Evolutionary conservation across 2,888 invertebrate species (phyloP).

Genomic region (Noctua fimbriata): DNA sequence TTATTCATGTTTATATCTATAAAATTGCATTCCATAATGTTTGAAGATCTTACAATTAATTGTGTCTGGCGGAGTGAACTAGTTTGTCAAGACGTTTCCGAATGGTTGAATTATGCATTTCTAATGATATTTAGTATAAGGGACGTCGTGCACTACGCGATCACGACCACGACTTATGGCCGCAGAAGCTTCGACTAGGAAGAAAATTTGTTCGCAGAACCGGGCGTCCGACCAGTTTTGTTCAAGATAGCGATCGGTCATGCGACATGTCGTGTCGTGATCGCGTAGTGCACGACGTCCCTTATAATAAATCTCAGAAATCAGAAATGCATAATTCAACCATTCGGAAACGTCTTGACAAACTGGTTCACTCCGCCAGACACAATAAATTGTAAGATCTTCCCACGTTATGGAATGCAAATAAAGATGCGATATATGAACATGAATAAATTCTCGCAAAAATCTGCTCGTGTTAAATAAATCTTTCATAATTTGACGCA

Average conservation of each 20-base stretch:
- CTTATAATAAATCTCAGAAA: not conserved
- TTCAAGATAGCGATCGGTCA: not conserved
- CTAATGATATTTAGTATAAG: too few species aligned
- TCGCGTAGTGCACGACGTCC: not conserved
- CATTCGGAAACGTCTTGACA: not conserved
- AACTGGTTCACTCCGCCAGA: not conserved
- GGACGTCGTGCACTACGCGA: not conserved
- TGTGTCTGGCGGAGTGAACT: not conserved
- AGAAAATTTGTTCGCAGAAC: not conserved
- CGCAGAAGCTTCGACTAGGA: not conserved
- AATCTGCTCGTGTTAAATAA: not conserved
- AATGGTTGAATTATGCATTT: not conserved
- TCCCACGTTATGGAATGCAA: not conserved
- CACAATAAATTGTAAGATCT: not conserved
- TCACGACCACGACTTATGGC: not conserved
- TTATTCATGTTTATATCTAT: not conserved
- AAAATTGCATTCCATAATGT: too few species aligned
- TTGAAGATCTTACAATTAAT: not conserved
- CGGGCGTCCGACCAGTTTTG: not conserved
- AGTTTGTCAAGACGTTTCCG: not conserved
- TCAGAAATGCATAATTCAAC: not conserved
- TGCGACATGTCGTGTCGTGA: not conserved
- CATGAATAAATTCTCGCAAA: not conserved
- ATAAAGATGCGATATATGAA: not conserved
- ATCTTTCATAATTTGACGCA: not conserved